Conservation (phyloP, 92 coral and sea anemone species). For the Pocillopora meandrina region DNA sequence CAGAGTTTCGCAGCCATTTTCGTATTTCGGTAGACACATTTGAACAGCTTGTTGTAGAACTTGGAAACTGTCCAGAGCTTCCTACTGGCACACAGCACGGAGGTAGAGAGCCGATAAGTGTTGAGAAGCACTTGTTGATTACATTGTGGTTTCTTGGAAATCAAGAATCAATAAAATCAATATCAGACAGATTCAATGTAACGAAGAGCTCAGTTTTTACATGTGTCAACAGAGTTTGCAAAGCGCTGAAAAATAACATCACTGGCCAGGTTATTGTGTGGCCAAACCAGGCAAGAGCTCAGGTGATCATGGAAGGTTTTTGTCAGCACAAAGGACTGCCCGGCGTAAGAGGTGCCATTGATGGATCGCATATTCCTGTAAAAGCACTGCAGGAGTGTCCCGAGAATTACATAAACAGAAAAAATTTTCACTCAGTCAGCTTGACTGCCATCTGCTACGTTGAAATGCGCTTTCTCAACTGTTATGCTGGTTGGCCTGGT, state of each 20-base stretch:
- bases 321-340: slow-evolving; percentile 30
- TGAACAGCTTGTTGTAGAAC: slow-evolving; percentile 28
- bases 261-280: slow-evolving; percentile 31
- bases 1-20: slow-evolving; percentile 48
- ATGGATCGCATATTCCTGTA: slow-evolving; percentile 48
- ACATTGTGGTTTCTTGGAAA: neutral
- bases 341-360: slow-evolving; percentile 28
- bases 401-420: slow-evolving; percentile 49
- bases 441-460: neutral
- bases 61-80: slow-evolving; percentile 36
- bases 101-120: slow-evolving; percentile 23
- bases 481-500: slow-evolving; percentile 38
- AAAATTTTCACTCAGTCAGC: slow-evolving; percentile 38
- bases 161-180: slow-evolving; percentile 1
- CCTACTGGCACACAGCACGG: slow-evolving; percentile 7
- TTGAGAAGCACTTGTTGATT: slow-evolving; percentile 21
- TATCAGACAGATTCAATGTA: slow-evolving; percentile 29
- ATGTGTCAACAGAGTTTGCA: slow-evolving; percentile 44
- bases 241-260: slow-evolving; percentile 41
- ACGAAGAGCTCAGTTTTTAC: slow-evolving; percentile 36
- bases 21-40: slow-evolving; percentile 32
- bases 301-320: slow-evolving; percentile 42
- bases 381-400: slow-evolving; percentile 33
- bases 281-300: slow-evolving; percentile 38
- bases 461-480: neutral